Evolutionary conservation across 2,797 vertebrate species (phyloP).

Genomic region (Cyprinella venusta): DNA sequence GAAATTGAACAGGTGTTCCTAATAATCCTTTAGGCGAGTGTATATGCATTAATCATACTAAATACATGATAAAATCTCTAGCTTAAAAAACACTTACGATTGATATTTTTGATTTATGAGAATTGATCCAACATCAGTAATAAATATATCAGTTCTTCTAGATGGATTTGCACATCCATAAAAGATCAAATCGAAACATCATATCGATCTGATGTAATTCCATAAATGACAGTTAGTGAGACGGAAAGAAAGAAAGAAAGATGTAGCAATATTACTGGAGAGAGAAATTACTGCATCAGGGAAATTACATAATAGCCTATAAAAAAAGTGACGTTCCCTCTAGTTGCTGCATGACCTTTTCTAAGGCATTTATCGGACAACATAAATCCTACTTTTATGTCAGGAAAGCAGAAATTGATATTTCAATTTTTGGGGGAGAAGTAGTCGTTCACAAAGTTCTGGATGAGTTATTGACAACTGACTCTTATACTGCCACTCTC

Average conservation of each 20-base stretch:
- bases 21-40: too few species aligned
- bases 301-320: conserved; percentile 57
- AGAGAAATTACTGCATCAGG: conserved; percentile 48
- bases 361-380: conserved; percentile 57
- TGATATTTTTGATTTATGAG: background rate
- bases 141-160: background rate
- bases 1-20: too few species aligned
- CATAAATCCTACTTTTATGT: conserved; percentile 60
- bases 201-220: conserved; percentile 64
- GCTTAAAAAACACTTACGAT: background rate
- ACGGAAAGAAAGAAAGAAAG: conserved; percentile 26
- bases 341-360: conserved; percentile 55
- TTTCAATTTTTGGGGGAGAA: conserved; percentile 64
- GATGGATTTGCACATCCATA: background rate
- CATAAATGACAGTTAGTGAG: conserved; percentile 50
- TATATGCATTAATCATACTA: too few species aligned
- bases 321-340: conserved; percentile 55
- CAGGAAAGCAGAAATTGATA: conserved; percentile 35
- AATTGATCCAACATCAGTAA: background rate
- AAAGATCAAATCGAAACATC: conserved; percentile 54
- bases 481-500: background rate
- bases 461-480: background rate
- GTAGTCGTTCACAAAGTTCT: conserved; percentile 8
- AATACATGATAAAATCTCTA: background rate
- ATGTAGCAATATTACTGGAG: background rate